These are phyloP conservation scores for Xanthostigma xanthostigma DNA, from an alignment of 2,888 invertebrate species.

Conservation along the genomic window DNA sequence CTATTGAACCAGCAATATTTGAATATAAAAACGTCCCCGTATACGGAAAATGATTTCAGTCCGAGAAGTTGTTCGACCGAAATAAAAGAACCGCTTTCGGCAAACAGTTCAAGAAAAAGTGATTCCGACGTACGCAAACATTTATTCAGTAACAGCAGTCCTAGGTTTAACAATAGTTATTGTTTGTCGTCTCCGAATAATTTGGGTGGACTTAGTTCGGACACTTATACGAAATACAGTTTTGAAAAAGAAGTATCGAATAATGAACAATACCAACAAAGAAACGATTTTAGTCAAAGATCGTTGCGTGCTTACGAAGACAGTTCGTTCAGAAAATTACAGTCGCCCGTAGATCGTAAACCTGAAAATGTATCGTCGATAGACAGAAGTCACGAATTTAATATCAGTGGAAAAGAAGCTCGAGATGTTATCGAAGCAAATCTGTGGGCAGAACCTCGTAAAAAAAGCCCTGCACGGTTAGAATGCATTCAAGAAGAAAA, in stretches of 20 bases:
- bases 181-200: too few species aligned
- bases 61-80: not conserved
- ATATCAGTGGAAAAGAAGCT: conserved; percentile 17
- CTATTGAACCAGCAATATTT: too few species aligned
- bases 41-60: not conserved
- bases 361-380: not conserved
- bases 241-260: too few species aligned
- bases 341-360: too few species aligned
- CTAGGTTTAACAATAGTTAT: not conserved
- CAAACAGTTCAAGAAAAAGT: conserved; percentile 27
- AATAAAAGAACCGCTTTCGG: conserved; percentile 21
- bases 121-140: not conserved
- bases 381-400: conserved; percentile 21
- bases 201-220: conserved; percentile 25
- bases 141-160: not conserved
- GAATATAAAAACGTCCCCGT: too few species aligned
- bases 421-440: conserved; percentile 23
- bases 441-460: conserved; percentile 23
- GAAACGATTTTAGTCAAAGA: too few species aligned
- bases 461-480: conserved; percentile 26
- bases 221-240: conserved; percentile 33
- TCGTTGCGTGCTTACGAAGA: too few species aligned
- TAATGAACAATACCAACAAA: too few species aligned
- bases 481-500: conserved; percentile 35
- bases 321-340: too few species aligned